Conservation (phyloP, 2,888 invertebrate genomes). For the Troilus luridus region DNA sequence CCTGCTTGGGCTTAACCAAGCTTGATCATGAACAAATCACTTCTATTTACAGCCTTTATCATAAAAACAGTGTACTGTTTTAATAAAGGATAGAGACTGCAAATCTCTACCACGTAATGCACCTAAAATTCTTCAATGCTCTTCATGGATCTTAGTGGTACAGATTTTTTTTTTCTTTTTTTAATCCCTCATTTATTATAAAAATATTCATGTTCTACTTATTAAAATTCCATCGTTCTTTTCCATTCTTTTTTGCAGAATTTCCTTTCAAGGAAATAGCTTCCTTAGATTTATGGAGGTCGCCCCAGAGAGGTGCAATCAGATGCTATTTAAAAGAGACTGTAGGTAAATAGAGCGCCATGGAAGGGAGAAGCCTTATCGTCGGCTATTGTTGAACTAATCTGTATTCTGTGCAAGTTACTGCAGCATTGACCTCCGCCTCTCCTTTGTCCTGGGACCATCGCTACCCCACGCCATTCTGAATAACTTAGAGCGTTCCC, state of each 20-base stretch:
- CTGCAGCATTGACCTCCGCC: slow-evolving; percentile 5
- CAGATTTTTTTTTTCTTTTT: too few relatives aligned
- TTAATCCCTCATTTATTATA: too few relatives aligned
- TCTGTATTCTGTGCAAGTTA: slow-evolving; percentile 45
- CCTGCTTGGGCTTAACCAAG: too few relatives aligned
- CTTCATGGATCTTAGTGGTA: too few relatives aligned
- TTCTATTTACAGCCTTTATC: too few relatives aligned
- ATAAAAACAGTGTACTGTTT: too few relatives aligned
- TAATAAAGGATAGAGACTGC: too few relatives aligned
- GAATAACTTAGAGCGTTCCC: neutral
- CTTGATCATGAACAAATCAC: too few relatives aligned
- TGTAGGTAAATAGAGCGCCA: neutral
- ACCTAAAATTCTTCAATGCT: too few relatives aligned
- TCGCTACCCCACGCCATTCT: neutral
- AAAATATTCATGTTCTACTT: too few relatives aligned
- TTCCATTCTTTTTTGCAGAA: neutral
- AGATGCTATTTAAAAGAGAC: neutral
- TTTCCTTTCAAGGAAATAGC: too few relatives aligned
- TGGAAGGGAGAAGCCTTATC: neutral
- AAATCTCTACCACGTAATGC: too few relatives aligned
- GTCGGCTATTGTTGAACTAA: slow-evolving; percentile 12
- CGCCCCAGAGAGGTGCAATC: neutral
- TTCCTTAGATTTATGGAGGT: neutral
- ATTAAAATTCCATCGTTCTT: neutral
- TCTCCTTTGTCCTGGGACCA: slow-evolving; percentile 2